Evolutionary conservation across 2,797 vertebrate species (phyloP), one percentile per base, ranked within the genome.

Genomic region (Somateria mollissima): DNA sequence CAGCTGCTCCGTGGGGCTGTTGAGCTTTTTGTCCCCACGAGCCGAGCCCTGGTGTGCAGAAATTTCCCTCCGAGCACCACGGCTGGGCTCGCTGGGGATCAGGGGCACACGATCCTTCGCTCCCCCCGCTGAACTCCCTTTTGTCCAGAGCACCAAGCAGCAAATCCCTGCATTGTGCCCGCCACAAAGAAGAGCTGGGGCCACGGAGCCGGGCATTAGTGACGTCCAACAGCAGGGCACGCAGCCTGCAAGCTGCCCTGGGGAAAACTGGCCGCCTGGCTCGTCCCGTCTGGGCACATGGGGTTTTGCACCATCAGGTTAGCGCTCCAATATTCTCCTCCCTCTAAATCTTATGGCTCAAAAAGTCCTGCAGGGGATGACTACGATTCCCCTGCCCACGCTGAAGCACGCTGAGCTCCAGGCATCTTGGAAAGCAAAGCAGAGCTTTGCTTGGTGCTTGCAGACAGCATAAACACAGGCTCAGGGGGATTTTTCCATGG

Each of bases 111-210:
- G 89, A 89, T 39, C 37, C 51, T 85, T 73, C 45, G 54, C 10
- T 89, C 22, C 22, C 16, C 19, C 37, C 13, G 0, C 73, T 49
- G 45, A 58, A 79, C 56, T 17, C 8, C 39, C 86, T 69, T 94
- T 94, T 95, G 92, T 92, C 39, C 54, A 69, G 34, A 87, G 85
- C 78, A 84, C 61, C 79, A 76, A 93, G 64, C 28, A 91, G 87
- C 89, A 97, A 96, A 96, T 96, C 91, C 92, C 81, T 37, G 22
- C 14, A 89, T 88, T 96, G 84, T 75, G 84, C 56, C 77, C 74
- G 76, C 22, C 65, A 96, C 84, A 93, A 79, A 32, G 74, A 65
- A 64, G 80, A 64, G 71, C 74, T 65, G 67, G 28, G 45, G 57
- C 64, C 2, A 2, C 18, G 21, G 57, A 64, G 84, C 71, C 13